A percentile compares a stretch with the other conserved stretches of the same genome.
These are phyloP conservation scores for Axis porcinus DNA, from an alignment of 2,113 vertebrate species.

Conservation along the genomic window DNA sequence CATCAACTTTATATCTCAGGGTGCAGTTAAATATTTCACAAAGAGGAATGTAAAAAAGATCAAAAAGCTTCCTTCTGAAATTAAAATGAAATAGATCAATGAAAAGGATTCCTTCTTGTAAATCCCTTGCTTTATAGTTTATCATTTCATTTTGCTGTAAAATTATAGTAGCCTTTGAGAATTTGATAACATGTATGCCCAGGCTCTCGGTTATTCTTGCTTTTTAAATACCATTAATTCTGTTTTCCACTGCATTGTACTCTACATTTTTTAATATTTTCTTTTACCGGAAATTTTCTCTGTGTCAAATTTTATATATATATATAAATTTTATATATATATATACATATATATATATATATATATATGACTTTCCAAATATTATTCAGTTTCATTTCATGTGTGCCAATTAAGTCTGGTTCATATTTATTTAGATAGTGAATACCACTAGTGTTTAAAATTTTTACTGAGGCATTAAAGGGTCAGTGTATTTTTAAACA, in stretches of 20 bases:
- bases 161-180: constrained; percentile 33
- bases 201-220: neutral
- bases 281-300: neutral
- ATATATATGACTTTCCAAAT: neutral
- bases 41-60: constrained; percentile 28
- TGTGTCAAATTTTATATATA: neutral
- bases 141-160: constrained; percentile 43
- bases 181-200: neutral
- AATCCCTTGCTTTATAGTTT: constrained; percentile 26
- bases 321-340: too few species aligned
- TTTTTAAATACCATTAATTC: constrained; percentile 23
- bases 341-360: neutral
- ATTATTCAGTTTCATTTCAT: neutral
- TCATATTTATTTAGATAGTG: neutral
- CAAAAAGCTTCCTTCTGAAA: constrained; percentile 20
- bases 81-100: constrained; percentile 46
- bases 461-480: neutral
- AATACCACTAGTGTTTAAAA: neutral
- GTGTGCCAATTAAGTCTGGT: neutral
- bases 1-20: neutral
- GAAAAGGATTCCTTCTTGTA: constrained; percentile 3
- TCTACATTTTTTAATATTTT: neutral
- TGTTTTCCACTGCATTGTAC: neutral
- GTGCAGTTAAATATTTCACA: constrained; percentile 37
- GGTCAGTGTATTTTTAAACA: neutral